Conservation (phyloP, 2,888 invertebrate species). For the Scaptomyza parva region DNA sequence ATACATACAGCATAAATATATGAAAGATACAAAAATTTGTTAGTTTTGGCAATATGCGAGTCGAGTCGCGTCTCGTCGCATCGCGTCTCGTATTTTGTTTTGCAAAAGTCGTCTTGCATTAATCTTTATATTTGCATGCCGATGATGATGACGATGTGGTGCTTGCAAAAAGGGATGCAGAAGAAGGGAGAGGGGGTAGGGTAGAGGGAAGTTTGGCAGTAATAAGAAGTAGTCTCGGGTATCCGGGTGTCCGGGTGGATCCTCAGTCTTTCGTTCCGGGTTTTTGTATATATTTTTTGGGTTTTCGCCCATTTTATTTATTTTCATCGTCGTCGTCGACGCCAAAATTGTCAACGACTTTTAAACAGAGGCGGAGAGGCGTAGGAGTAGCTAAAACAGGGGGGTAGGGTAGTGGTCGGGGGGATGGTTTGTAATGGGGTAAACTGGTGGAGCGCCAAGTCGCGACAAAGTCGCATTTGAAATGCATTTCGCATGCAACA, state of each 20-base stretch:
- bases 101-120: conserved; percentile 79
- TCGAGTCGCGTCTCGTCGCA: no score
- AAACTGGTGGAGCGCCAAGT: conserved; percentile 29
- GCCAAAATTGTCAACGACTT: conserved; percentile 75
- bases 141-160: conserved; percentile 52
- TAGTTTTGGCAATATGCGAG: conserved; percentile 78
- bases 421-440: conserved; percentile 22
- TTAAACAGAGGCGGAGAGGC: conserved; percentile 18
- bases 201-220: conserved; percentile 5
- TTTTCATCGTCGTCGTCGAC: conserved; percentile 68
- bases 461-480: conserved; percentile 65
- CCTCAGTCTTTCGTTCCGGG: conserved; percentile 5
- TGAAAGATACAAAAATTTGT: conserved; percentile 46
- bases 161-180: neutral
- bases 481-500: conserved; percentile 75
- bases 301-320: conserved; percentile 72
- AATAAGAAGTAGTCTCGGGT: conserved; percentile 36
- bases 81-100: conserved; percentile 78
- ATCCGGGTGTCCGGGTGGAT: conserved; percentile 1
- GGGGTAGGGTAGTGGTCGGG: neutral
- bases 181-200: neutral
- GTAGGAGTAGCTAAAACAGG: neutral
- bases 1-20: conserved; percentile 69
- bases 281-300: conserved; percentile 27
- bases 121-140: conserved; percentile 79